phyloP scores from a whole-genome alignment of 2,113 vertebrate genomes.

The Oreochromis spilurus region DNA sequence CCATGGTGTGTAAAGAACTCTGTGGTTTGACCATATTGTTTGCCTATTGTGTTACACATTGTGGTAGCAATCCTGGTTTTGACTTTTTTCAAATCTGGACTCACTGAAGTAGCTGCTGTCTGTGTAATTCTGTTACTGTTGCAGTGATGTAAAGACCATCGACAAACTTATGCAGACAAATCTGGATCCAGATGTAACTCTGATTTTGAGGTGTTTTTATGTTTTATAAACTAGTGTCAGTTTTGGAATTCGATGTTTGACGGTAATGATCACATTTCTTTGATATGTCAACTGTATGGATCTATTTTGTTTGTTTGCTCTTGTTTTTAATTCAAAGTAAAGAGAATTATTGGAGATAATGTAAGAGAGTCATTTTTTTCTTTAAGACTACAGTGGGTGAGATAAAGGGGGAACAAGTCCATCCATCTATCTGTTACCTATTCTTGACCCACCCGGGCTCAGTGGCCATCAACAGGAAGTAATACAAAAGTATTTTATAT shows the following conservation, averaged over 20 bases:
- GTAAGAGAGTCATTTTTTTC: neutral
- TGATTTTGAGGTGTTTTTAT: neutral
- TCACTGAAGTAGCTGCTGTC: neutral
- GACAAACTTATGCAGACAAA: neutral
- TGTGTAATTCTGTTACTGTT: neutral
- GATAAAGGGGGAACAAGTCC: neutral
- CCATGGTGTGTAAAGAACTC: neutral
- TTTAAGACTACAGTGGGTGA: neutral
- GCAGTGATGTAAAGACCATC: neutral
- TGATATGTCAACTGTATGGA: slow-evolving; percentile 11
- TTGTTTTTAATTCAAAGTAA: slow-evolving; percentile 27
- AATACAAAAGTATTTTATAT: neutral
- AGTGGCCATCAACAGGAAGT: neutral
- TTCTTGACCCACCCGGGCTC: neutral
- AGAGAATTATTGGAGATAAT: neutral
- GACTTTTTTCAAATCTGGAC: neutral
- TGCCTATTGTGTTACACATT: neutral
- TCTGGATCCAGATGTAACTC: neutral
- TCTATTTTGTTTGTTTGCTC: neutral
- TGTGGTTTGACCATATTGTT: neutral
- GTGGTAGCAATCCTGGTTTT: neutral
- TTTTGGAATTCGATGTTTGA: slow-evolving; percentile 22
- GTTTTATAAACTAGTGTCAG: neutral
- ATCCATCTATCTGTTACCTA: neutral
- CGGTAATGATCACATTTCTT: slow-evolving; percentile 4